Percentiles rank a stretch among this genome's conserved stretches.
These are phyloP conservation scores for Brachyistius frenatus DNA, from an alignment of 2,113 vertebrate species.

Conservation along the genomic window DNA sequence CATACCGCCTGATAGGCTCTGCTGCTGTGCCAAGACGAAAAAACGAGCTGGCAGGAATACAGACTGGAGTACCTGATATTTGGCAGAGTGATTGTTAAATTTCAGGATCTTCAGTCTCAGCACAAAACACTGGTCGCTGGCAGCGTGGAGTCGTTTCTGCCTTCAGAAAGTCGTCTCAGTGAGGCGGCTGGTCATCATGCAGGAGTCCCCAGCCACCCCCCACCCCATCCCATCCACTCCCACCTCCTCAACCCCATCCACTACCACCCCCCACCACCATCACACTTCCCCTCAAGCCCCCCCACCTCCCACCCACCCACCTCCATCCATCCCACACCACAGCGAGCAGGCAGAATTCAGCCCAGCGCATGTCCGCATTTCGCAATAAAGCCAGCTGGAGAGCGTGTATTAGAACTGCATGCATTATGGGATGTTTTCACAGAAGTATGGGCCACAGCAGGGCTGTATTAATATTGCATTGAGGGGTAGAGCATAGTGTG, in stretches of 20 bases:
- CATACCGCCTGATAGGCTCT: conserved; percentile 24
- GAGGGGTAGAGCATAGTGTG: conserved; percentile 2
- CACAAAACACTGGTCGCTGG: background rate
- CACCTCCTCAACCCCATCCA: too few relatives aligned
- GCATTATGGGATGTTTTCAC: conserved; percentile 67
- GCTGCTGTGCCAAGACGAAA: background rate
- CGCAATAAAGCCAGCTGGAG: conserved; percentile 38
- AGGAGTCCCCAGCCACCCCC: conserved; percentile 12
- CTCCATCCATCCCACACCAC: background rate
- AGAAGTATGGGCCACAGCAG: conserved; percentile 51
- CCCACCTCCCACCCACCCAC: background rate
- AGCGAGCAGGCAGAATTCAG: conserved; percentile 9
- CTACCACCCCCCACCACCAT: too few relatives aligned
- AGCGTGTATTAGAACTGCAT: conserved; percentile 45
- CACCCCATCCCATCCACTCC: background rate
- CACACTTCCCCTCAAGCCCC: too few relatives aligned
- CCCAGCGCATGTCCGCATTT: conserved; percentile 44
- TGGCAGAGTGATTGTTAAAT: conserved; percentile 26
- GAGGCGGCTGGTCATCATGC: conserved; percentile 15
- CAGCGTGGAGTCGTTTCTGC: background rate
- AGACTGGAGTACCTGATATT: conserved; percentile 29
- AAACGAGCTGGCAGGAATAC: conserved; percentile 31
- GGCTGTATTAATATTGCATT: conserved; percentile 60
- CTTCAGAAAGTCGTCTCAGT: conserved; percentile 18
- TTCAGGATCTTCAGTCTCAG: conserved; percentile 28